Base-by-base conservation (phyloP, 2,113 vertebrate genomes). In the Megaceryle maxima region DNA sequence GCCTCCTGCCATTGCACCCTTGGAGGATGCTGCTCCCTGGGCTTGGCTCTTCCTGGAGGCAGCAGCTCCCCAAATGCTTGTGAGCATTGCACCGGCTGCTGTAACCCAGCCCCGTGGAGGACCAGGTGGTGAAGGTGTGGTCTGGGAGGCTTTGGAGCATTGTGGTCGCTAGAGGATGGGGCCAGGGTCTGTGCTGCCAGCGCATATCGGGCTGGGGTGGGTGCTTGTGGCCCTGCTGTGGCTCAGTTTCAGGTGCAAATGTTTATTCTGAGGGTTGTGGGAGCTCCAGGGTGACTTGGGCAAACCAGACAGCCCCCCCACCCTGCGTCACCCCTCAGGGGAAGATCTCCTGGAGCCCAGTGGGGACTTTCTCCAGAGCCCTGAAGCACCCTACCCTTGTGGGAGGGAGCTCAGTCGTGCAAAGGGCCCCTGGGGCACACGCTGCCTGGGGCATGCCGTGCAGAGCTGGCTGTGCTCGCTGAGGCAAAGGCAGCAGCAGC, bases 11-110 rank as follows among this genome's bases (percentile, higher is more conserved):
- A 5, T 21, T 4, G 28, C 53, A 29, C 16, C 74, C 57, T 28
- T 0, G 3, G 59, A 19, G 51, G 85, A n/a, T 7, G 88, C 29
- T 16, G 7, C 16, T 63, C 31, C 46, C 26, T 0, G 64, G 24
- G 39, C 24, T 46, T 16, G 3, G 19, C 41, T 60, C 66, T 55
- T 67, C 76, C 37, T 19, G 11, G 79, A 26, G 73, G 67, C 26
- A 21, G 37, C 72, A 3, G 66, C 91, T 24, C 9, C 39, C 18
- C 2, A 82, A 59, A 70, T 9, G 11, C 35, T 7, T 8, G n/a
- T 3, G 7, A 25, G 66, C 1, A 12, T 31, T 8, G 51, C 1
- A 1, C 0, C 3, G n/a, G 73, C 19, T 37, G 60, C 55, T n/a
- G 19, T 8, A 3, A 19, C 11, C 44, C 37, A n/a, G 21, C 18